A percentile compares a stretch with the other conserved stretches of the same genome.
phyloP scores from a whole-genome alignment of 1,140 invertebrate genomes.

The Odontomachus brunneus region DNA sequence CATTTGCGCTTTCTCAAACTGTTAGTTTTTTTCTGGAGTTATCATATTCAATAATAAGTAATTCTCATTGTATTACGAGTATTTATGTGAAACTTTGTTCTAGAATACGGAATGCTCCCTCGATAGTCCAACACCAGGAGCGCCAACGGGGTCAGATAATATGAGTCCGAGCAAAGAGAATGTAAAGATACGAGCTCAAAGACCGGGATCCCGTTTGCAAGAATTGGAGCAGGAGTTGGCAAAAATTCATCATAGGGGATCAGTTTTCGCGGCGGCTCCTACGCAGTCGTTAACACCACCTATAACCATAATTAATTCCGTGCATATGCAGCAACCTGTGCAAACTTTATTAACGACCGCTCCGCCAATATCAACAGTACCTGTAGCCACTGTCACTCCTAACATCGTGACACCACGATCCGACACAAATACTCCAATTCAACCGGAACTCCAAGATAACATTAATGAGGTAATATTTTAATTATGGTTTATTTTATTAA shows the following conservation, averaged over 20 bases:
- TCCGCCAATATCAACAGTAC: slow-evolving; percentile 73
- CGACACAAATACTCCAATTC: slow-evolving; percentile 75
- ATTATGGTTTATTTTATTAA: slow-evolving; percentile 29
- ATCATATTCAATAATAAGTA: not conserved
- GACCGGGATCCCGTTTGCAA: slow-evolving; percentile 81
- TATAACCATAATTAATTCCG: slow-evolving; percentile 70
- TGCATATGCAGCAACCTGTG: slow-evolving; percentile 67
- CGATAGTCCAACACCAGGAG: slow-evolving; percentile 79
- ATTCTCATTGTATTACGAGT: slow-evolving; percentile 4
- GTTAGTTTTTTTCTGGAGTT: slow-evolving; percentile 49
- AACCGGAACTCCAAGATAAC: slow-evolving; percentile 78
- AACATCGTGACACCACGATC: slow-evolving; percentile 75
- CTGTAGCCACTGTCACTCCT: slow-evolving; percentile 76
- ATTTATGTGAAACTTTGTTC: slow-evolving; percentile 29
- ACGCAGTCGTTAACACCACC: slow-evolving; percentile 78
- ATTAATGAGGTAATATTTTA: slow-evolving; percentile 74
- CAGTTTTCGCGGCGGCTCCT: slow-evolving; percentile 75
- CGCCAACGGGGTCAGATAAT: slow-evolving; percentile 73
- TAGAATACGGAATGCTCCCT: slow-evolving; percentile 75
- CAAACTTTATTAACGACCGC: slow-evolving; percentile 77
- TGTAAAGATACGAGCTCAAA: slow-evolving; percentile 77
- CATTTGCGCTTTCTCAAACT: slow-evolving; percentile 66
- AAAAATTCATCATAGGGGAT: slow-evolving; percentile 82
- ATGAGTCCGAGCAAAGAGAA: slow-evolving; percentile 83
- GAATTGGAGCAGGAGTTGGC: slow-evolving; percentile 83